These are phyloP conservation scores for Anseranas semipalmata DNA, from an alignment of 2,113 vertebrate genomes.

Conservation along the genomic window DNA sequence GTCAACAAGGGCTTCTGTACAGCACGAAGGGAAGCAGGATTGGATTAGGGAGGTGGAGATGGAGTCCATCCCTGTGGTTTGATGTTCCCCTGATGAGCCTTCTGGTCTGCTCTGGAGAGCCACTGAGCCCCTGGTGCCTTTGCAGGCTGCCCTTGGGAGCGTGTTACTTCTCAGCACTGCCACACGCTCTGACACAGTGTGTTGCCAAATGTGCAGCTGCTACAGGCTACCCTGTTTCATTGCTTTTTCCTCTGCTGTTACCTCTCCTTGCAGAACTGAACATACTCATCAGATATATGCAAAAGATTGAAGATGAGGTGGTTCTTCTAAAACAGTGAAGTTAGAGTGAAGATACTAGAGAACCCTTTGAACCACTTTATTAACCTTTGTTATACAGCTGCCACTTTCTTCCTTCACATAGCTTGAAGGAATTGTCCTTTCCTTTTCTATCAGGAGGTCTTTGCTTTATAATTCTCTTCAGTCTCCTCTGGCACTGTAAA, in stretches of 20 bases:
- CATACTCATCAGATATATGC: rapidly evolving
- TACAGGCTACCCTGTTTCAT: rapidly evolving
- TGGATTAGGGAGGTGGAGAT: neutral
- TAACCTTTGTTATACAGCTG: neutral
- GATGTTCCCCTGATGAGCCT: neutral
- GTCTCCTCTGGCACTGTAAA: neutral
- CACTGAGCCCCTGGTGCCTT: neutral
- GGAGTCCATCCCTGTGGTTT: neutral
- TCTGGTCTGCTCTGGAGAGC: neutral
- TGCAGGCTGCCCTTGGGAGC: neutral
- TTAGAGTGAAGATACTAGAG: neutral
- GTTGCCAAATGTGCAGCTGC: neutral
- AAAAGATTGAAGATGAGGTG: neutral
- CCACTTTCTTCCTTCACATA: neutral
- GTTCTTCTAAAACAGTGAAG: neutral
- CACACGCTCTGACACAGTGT: rapidly evolving
- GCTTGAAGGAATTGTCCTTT: neutral
- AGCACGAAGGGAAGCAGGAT: too few species aligned
- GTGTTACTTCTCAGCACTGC: neutral
- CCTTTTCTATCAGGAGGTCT: neutral
- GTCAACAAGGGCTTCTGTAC: neutral
- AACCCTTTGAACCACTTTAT: neutral
- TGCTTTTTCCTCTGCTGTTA: neutral
- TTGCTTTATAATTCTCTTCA: neutral
- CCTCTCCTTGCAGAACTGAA: neutral